Percentiles rank a stretch among this genome's conserved stretches.
Evolutionary conservation across 2,797 vertebrate genomes (phyloP).

Genomic region (Gobio occitaniae): DNA sequence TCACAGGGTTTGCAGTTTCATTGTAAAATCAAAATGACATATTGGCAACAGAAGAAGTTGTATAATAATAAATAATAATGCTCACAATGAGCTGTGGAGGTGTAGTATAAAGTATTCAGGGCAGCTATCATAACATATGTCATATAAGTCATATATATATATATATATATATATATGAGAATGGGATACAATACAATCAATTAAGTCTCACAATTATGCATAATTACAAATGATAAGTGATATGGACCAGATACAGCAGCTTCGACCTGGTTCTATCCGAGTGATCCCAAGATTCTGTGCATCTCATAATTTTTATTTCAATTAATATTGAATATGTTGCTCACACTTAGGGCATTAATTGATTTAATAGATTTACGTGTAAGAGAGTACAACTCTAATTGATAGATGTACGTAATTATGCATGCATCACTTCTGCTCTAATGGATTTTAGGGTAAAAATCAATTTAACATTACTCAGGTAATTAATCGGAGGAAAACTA

Average conservation of each 20-base stretch:
- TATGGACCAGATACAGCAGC: neutral
- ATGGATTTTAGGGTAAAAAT: slow-evolving; percentile 48
- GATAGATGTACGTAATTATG: slow-evolving; percentile 50
- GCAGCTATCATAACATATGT: neutral
- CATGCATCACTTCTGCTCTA: slow-evolving; percentile 45
- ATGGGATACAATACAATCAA: neutral
- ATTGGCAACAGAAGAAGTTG: neutral
- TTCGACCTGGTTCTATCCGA: neutral
- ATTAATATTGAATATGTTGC: slow-evolving; percentile 12
- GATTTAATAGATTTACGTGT: slow-evolving; percentile 13
- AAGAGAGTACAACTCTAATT: slow-evolving; percentile 30
- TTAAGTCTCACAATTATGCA: slow-evolving; percentile 11
- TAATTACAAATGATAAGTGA: neutral
- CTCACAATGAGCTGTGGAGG: neutral
- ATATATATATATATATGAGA: too few species aligned
- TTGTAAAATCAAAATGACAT: neutral
- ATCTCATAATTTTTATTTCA: slow-evolving; percentile 13
- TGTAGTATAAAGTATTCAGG: neutral
- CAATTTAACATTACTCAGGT: slow-evolving; percentile 48
- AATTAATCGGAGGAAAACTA: slow-evolving; percentile 41
- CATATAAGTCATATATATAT: too few species aligned
- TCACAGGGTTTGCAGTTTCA: neutral
- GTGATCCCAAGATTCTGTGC: neutral
- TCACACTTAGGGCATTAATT: slow-evolving; percentile 2
- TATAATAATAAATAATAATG: neutral